A percentile compares a stretch with the other conserved stretches of the same genome.
These are phyloP conservation scores for Esox niger DNA, from an alignment of 2,113 vertebrate species.

Conservation along the genomic window DNA sequence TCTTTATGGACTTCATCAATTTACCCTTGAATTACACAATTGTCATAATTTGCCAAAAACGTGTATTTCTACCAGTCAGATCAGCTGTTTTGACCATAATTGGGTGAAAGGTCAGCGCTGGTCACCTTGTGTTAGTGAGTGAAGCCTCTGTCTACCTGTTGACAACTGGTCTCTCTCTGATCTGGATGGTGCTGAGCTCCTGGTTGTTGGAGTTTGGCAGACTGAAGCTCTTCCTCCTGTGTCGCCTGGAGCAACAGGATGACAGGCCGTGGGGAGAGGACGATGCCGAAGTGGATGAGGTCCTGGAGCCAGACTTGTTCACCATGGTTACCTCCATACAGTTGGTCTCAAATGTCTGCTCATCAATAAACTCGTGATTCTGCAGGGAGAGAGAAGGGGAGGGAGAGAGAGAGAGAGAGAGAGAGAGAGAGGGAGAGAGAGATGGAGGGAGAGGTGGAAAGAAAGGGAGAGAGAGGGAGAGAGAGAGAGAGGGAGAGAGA, in stretches of 20 bases:
- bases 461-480: too few species aligned
- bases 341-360: slow-evolving; percentile 94
- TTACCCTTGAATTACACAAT: too few species aligned
- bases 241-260: slow-evolving; percentile 90
- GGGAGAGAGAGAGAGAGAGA: too few species aligned
- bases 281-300: slow-evolving; percentile 87
- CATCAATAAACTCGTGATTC: slow-evolving; percentile 98
- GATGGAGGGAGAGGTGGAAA: too few species aligned
- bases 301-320: slow-evolving; percentile 82
- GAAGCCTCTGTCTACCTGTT: slow-evolving; percentile 47
- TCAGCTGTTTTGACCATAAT: too few species aligned
- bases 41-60: too few species aligned
- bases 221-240: slow-evolving; percentile 93
- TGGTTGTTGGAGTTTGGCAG: slow-evolving; percentile 90
- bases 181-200: slow-evolving; percentile 85
- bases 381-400: slow-evolving; percentile 42
- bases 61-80: too few species aligned
- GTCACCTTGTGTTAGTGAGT: neutral
- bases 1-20: too few species aligned
- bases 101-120: too few species aligned
- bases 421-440: too few species aligned
- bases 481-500: too few species aligned
- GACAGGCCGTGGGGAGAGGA: slow-evolving; percentile 84
- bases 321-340: slow-evolving; percentile 90
- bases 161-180: slow-evolving; percentile 60